These are phyloP conservation scores for Myocastor coypus DNA, from an alignment of 2,113 vertebrate genomes.

Conservation along the genomic window DNA sequence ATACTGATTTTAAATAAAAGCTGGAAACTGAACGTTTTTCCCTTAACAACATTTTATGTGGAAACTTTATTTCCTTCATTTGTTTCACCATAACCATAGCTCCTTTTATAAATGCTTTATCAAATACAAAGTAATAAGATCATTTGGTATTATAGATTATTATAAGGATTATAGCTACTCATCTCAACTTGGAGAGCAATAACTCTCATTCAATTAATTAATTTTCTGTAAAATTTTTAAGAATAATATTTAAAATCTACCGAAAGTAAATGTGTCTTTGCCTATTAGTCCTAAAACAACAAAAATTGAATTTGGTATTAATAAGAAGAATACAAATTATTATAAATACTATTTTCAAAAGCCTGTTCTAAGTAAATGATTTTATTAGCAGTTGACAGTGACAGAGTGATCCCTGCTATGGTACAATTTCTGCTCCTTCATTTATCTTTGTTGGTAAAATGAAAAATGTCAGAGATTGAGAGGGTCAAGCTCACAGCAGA, in stretches of 20 bases:
- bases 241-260: constrained; percentile 64
- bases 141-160: background rate
- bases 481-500: constrained; percentile 78
- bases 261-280: background rate
- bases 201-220: constrained; percentile 51
- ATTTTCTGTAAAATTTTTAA: background rate
- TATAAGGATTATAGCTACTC: background rate
- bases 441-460: constrained; percentile 87
- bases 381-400: constrained; percentile 84
- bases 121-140: background rate
- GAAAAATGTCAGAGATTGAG: constrained; percentile 82
- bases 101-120: background rate
- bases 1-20: background rate
- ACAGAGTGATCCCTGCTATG: constrained; percentile 71
- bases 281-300: constrained; percentile 33
- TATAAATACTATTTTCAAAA: constrained; percentile 54
- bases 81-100: background rate
- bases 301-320: constrained; percentile 64
- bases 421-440: constrained; percentile 83
- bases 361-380: constrained; percentile 77
- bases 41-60: background rate
- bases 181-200: background rate
- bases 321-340: constrained; percentile 51
- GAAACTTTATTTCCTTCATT: background rate
- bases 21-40: background rate